Base-by-base conservation (phyloP, 2,888 invertebrate genomes). In the Eumacrocentrus americanus region DNA sequence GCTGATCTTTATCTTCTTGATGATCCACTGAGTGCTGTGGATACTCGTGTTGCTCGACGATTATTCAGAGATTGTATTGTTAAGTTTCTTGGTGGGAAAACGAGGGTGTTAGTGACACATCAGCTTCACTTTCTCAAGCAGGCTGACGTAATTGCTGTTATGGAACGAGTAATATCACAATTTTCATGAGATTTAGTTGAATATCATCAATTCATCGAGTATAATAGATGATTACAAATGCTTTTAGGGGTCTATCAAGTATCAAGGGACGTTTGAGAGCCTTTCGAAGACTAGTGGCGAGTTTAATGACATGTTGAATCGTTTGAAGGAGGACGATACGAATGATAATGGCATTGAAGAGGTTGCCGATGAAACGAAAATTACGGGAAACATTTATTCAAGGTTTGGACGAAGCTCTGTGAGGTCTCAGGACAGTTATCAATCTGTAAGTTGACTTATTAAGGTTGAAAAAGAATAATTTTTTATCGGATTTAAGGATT, bases 21-120 rank as follows among this genome's bases (percentile, higher is more conserved):
- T 71, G 93, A 94, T 78, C 93, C 93, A 0, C 80, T 94, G 20
- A 91, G 91, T 37, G 92, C 92, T 0, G 92, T 93, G 0, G 94
- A 94, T 72, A 84, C 90, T 0, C 87, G 88, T 59, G 92, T 93
- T 0, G 90, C 90, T 0, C 84, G 87, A 52, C 87, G 89, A 69
- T 80, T 90, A 4, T 93, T 92, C 76, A 87, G 91, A 38, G 85
- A 87, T 71, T 93, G 92, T 74, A 87, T 92, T 64, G 82, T 82
- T 63, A 86, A 85, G 0, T 83, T 83, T 70, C 77, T 90, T 23
- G 76, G 75, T 29, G 80, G 83, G 11, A 87, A 86, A 73, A 84
- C 87, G 0, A 82, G 87, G 9, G 82, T 89, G 56, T 81, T 89
- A 12, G 87, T 88, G 25, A 90, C 90, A 1, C 89, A 90, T 78